phyloP scores from a whole-genome alignment of 2,888 invertebrate genomes.

The Dolomedes plantarius region DNA sequence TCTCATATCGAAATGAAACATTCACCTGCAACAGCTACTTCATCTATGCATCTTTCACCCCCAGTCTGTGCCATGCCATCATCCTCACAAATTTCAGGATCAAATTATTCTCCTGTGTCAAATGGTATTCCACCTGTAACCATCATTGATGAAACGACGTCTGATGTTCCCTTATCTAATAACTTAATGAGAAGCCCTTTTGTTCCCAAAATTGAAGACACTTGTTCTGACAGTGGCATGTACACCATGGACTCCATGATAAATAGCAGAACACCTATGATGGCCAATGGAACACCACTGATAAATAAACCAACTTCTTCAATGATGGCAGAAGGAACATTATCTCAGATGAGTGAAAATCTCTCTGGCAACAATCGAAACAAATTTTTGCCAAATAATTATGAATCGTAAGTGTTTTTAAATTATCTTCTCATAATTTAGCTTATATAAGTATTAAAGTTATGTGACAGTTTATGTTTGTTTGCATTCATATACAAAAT shows the following conservation, averaged over 20 bases:
- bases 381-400: constrained; percentile 14
- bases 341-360: not conserved
- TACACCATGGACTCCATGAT: constrained; percentile 41
- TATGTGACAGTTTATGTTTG: too few relatives aligned
- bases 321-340: not conserved
- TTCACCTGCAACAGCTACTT: constrained; percentile 1
- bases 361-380: constrained; percentile 10
- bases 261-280: constrained; percentile 15
- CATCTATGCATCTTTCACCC: constrained; percentile 11
- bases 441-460: too few relatives aligned
- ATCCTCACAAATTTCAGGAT: not conserved
- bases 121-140: constrained; percentile 18
- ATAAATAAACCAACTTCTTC: not conserved
- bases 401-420: constrained; percentile 20
- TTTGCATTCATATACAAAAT: too few relatives aligned
- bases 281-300: constrained; percentile 22
- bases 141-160: constrained; percentile 52
- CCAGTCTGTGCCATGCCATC: constrained; percentile 1
- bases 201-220: constrained; percentile 47
- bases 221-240: constrained; percentile 34
- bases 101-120: not conserved
- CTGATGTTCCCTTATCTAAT: constrained; percentile 39
- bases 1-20: constrained; percentile 21
- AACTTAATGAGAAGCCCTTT: constrained; percentile 31
- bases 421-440: too few relatives aligned